Percentiles rank a stretch among this genome's conserved stretches.
Evolutionary conservation across 2,113 vertebrate species (phyloP).

Genomic region (Pampusana beccarii): DNA sequence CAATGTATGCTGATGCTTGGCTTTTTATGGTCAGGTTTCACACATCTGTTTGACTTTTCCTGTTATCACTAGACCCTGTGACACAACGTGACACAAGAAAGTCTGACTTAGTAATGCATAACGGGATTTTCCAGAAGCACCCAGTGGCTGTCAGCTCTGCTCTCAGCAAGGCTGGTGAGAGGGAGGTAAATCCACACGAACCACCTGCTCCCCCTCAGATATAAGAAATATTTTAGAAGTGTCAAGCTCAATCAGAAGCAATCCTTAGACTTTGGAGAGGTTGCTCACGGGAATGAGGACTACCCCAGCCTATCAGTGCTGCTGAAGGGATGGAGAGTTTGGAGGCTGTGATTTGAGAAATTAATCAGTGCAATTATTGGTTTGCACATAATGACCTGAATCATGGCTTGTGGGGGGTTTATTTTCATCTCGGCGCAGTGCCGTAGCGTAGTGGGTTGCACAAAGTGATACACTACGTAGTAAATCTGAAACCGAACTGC

Average conservation of each 20-base stretch:
- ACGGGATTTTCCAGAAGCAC: neutral
- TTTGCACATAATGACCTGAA: constrained; percentile 39
- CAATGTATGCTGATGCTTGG: neutral
- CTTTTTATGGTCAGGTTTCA: neutral
- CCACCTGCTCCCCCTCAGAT: neutral
- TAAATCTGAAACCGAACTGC: constrained; percentile 13
- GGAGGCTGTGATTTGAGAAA: neutral
- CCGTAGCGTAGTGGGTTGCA: neutral
- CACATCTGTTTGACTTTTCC: neutral
- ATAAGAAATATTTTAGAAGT: neutral
- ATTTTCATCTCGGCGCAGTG: neutral
- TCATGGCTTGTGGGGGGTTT: neutral
- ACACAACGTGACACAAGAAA: neutral
- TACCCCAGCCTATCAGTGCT: accelerated
- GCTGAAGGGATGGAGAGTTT: neutral
- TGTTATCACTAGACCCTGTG: neutral
- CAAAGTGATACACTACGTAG: neutral
- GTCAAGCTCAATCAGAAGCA: neutral
- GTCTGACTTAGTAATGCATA: neutral
- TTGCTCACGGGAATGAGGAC: neutral
- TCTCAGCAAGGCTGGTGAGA: neutral
- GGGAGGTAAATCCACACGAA: neutral
- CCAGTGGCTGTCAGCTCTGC: neutral
- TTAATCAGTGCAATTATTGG: neutral
- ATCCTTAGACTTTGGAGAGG: neutral